A percentile compares a stretch with the other conserved stretches of the same genome.
Conservation (phyloP, 2,113 vertebrate genomes). For the Ceratotherium simum region DNA sequence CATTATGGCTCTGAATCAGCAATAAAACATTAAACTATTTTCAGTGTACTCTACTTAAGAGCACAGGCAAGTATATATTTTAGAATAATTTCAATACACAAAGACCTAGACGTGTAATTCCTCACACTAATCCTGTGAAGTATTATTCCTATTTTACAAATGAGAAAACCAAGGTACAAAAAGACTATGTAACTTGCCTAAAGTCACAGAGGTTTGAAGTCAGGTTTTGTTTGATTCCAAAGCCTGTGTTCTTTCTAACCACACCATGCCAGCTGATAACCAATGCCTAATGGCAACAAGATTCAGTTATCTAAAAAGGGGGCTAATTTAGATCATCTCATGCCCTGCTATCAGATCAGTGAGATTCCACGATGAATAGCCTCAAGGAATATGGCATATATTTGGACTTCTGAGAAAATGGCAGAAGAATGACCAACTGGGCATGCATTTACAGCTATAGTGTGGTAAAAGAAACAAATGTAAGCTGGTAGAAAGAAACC, state of each 20-base stretch:
- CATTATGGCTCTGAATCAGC: background rate
- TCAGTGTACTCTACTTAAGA: background rate
- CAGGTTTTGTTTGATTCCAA: background rate
- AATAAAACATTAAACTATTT: background rate
- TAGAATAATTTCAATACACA: background rate
- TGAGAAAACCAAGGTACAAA: background rate
- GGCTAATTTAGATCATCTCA: background rate
- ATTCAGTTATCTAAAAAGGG: background rate
- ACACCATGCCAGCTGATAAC: background rate
- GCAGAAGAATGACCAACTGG: background rate
- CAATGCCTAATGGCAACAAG: background rate
- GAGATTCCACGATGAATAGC: background rate
- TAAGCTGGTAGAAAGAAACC: background rate
- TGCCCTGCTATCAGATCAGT: background rate
- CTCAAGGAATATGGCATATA: background rate
- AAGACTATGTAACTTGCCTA: background rate
- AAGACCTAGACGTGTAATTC: background rate
- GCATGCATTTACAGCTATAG: background rate
- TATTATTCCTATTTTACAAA: background rate
- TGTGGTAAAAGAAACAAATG: conserved; percentile 22
- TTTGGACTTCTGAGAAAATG: background rate
- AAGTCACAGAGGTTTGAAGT: background rate
- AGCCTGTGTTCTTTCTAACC: background rate
- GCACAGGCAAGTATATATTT: background rate
- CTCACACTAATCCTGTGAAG: background rate